Evolutionary conservation across 2,113 vertebrate genomes (phyloP).

Genomic region (Lasiurus cinereus): DNA sequence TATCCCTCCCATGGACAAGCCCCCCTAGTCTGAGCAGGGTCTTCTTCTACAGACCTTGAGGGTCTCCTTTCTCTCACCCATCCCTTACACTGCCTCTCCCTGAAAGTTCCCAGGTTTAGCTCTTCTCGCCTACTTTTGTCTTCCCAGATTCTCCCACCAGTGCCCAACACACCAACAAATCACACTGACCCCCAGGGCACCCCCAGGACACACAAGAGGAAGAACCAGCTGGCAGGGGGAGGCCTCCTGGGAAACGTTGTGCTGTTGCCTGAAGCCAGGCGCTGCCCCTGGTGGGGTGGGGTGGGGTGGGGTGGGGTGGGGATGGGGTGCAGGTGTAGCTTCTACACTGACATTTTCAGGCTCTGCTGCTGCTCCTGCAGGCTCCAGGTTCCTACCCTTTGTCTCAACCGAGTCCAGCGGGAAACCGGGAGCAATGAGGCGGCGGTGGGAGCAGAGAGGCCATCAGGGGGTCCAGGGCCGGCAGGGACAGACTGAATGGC

Average conservation of each 20-base stretch:
- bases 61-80: background rate
- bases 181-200: background rate
- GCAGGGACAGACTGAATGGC: background rate
- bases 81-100: background rate
- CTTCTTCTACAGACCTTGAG: background rate
- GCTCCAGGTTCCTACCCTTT: background rate
- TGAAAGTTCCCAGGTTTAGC: background rate
- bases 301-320: background rate
- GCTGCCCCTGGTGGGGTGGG: background rate
- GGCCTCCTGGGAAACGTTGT: background rate
- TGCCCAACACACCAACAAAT: background rate
- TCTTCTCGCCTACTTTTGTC: background rate
- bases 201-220: background rate
- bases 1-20: too few relatives aligned
- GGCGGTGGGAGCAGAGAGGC: too few relatives aligned
- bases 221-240: background rate
- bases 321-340: too few relatives aligned
- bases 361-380: too few relatives aligned
- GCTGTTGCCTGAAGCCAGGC: background rate
- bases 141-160: background rate
- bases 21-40: background rate
- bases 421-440: background rate
- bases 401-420: rapidly evolving
- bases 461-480: background rate
- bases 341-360: background rate